Evolutionary conservation across 2,113 vertebrate species (phyloP), one percentile per base, ranked within the genome.

Genomic region (Platanista minor): DNA sequence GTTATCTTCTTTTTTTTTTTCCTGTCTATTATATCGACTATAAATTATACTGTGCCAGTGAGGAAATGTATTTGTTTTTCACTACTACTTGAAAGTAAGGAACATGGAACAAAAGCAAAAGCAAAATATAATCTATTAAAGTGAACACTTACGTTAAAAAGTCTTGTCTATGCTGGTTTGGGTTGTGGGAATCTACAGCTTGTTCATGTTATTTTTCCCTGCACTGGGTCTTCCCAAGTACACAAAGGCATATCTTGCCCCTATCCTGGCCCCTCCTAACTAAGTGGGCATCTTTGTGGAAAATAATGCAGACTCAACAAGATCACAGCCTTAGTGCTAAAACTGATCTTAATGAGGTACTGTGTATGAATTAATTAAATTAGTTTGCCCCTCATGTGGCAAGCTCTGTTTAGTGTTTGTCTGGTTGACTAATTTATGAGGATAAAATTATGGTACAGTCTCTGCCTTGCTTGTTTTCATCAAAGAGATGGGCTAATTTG

Each of bases 381-480:
- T 94, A 90, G 81, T 87, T 91, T 95, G 59, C 62, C 59, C 83
- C 91, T 97, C 82, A 0, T 84, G 87, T 87, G 96, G 95, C 96
- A 84, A 87, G 93, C 89, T 94, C 94, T 97, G 94, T 93, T 96
- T 95, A 94, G 94, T 93, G 71, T 98, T 95, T 95, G 84, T 96
- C 97, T 96, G 86, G 59, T 87, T 94, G 86, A 80, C 91, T 97
- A 91, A 97, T 97, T 97, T 97, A 97, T 92, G 93, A 96, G 91
- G 71, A 71, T 93, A 81, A 93, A 95, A 97, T 97, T 69, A 95
- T 83, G 86, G 57, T 86, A 41, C 59, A 46, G 86, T 91, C 71
- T 95, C 86, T 95, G 95, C 86, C 96, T 97, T 97, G 95, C 96
- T 97, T 97, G 96, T 97, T 97, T 97, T 95, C 86, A 94, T 97